A percentile compares a stretch with the other conserved stretches of the same genome.
phyloP scores from a whole-genome alignment of 2,797 vertebrate genomes.

The Parambassis ranga region DNA sequence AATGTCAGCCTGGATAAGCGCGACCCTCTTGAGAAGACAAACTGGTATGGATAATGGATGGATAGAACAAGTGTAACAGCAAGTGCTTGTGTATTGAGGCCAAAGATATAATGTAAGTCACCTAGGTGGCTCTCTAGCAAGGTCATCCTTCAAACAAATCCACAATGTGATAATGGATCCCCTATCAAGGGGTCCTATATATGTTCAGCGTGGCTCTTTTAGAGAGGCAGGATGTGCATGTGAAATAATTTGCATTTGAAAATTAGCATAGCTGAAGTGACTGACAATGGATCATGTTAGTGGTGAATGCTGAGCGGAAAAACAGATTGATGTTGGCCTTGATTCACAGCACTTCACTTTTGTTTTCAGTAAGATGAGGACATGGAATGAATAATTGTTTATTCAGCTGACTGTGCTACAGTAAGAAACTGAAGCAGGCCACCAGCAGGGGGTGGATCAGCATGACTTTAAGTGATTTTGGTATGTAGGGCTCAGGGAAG shows the following conservation, averaged over 20 bases:
- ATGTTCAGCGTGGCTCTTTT: not conserved
- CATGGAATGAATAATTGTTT: not conserved
- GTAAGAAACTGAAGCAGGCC: not conserved
- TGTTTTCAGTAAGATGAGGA: not conserved
- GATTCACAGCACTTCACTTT: not conserved
- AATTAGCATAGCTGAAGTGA: not conserved
- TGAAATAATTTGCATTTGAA: not conserved
- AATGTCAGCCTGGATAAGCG: not conserved
- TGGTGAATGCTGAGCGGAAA: not conserved
- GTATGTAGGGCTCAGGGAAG: slow-evolving; percentile 8
- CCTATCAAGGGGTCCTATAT: not conserved
- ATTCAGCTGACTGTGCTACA: not conserved
- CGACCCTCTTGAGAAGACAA: not conserved
- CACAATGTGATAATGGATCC: not conserved
- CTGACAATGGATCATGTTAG: not conserved
- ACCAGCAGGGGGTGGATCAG: slow-evolving; percentile 5
- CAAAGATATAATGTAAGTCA: not conserved
- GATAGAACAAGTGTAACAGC: not conserved
- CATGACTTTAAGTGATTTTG: slow-evolving; percentile 11
- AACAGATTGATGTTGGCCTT: not conserved
- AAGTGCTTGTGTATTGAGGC: not conserved
- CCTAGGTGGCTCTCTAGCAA: not conserved
- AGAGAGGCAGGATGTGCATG: not conserved
- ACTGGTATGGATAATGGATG: not conserved
- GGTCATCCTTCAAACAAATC: not conserved